Evolutionary conservation across 2,797 vertebrate species (phyloP).

Genomic region (Paguma larvata): DNA sequence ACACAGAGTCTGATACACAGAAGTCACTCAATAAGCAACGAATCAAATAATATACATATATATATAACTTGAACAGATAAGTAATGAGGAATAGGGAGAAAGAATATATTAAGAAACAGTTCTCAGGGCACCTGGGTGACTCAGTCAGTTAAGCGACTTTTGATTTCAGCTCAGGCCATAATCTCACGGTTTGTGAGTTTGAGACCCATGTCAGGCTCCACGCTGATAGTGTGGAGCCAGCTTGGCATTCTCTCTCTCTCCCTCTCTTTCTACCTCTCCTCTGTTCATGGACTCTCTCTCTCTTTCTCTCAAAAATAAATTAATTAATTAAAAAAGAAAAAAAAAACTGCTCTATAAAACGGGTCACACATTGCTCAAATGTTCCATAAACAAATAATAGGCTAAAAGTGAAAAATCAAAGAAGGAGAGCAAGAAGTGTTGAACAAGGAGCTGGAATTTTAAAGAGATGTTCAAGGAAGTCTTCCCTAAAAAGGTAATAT

Average conservation of each 20-base stretch:
- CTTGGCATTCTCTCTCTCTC: too few species aligned
- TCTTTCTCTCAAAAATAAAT: too few species aligned
- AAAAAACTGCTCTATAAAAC: not conserved
- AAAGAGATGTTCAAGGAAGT: not conserved
- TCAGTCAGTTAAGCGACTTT: too few species aligned
- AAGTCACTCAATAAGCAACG: not conserved
- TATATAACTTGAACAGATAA: not conserved
- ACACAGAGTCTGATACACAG: not conserved
- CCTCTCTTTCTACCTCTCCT: too few species aligned
- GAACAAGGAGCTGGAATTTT: not conserved
- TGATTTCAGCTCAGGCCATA: too few species aligned
- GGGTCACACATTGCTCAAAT: not conserved
- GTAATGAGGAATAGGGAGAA: not conserved
- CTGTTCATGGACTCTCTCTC: too few species aligned
- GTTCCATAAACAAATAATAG: not conserved
- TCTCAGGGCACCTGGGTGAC: not conserved
- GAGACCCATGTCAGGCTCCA: too few species aligned
- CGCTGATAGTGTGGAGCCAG: too few species aligned
- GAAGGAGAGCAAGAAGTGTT: not conserved
- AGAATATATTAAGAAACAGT: not conserved
- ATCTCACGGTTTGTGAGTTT: too few species aligned
- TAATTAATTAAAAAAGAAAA: too few species aligned
- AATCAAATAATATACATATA: too few species aligned
- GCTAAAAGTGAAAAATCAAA: not conserved
- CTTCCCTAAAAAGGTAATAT: not conserved